These are phyloP conservation scores for Silurus asotus DNA, from an alignment of 2,113 vertebrate genomes.

Conservation along the genomic window DNA sequence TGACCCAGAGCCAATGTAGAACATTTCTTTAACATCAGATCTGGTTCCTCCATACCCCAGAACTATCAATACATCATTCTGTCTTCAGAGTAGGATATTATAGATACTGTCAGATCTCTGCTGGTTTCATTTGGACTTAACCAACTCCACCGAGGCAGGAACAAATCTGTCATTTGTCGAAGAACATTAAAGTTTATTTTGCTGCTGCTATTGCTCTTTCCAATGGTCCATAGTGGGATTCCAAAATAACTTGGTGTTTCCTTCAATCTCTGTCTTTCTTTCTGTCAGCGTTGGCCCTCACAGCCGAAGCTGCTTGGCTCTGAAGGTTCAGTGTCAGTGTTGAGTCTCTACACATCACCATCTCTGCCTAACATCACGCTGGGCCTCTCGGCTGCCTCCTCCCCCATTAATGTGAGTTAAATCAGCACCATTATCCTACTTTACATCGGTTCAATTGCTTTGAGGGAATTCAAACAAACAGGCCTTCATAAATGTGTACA, in stretches of 20 bases:
- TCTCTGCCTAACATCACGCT: constrained; percentile 96
- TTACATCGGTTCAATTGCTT: not conserved
- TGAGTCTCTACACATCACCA: constrained; percentile 94
- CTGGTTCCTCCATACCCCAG: not conserved
- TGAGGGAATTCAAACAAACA: not conserved
- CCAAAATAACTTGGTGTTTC: constrained; percentile 49
- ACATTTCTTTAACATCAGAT: constrained; percentile 23
- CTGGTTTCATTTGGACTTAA: constrained; percentile 14
- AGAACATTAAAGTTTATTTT: constrained; percentile 61
- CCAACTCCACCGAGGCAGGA: constrained; percentile 27
- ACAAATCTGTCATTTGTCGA: constrained; percentile 51
- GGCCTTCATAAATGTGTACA: not conserved
- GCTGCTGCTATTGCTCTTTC: constrained; percentile 57
- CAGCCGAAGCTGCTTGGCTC: constrained; percentile 87
- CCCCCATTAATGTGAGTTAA: constrained; percentile 87
- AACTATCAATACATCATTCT: constrained; percentile 25
- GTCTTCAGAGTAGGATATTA: constrained; percentile 63
- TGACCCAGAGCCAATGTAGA: constrained; percentile 69
- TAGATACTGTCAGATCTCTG: constrained; percentile 49
- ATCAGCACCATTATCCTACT: not conserved
- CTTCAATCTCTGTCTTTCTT: constrained; percentile 50
- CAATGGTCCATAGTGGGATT: constrained; percentile 54
- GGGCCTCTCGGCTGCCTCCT: constrained; percentile 84
- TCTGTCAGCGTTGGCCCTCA: constrained; percentile 84
- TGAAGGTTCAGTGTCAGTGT: constrained; percentile 88